A percentile compares a stretch with the other conserved stretches of the same genome.
Conservation (phyloP, 2,113 vertebrate genomes). For the Eptesicus fuscus region DNA sequence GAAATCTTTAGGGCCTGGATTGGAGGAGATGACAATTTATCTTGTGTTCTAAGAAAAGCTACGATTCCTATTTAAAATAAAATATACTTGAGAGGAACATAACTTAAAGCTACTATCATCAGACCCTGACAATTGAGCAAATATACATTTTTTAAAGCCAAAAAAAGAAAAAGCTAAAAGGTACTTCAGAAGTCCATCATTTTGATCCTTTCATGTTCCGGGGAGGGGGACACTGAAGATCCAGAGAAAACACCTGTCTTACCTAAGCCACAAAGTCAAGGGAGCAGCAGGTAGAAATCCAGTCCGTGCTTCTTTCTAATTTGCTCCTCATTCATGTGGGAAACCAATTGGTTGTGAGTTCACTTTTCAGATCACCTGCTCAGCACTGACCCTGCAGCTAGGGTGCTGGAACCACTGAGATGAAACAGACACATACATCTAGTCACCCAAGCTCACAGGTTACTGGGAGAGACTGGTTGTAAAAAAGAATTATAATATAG, state of each 20-base stretch:
- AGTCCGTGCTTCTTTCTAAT: neutral
- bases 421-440: neutral
- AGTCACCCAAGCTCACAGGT: neutral
- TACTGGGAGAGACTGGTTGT: neutral
- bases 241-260: neutral
- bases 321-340: neutral
- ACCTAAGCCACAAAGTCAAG: neutral
- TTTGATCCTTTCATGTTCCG: neutral
- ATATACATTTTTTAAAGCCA: neutral
- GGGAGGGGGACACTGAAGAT: neutral
- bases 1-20: neutral
- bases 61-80: neutral
- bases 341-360: neutral
- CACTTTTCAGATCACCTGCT: neutral
- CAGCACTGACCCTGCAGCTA: neutral
- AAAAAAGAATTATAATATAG: neutral
- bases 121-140: neutral
- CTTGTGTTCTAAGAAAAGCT: neutral
- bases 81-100: neutral
- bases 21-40: neutral
- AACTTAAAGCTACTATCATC: constrained; percentile 9
- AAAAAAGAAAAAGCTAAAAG: neutral
- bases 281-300: neutral
- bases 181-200: neutral
- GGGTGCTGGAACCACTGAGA: neutral